Conservation (phyloP, 2,888 invertebrate species). For the Cremastobaeus sp. region DNA sequence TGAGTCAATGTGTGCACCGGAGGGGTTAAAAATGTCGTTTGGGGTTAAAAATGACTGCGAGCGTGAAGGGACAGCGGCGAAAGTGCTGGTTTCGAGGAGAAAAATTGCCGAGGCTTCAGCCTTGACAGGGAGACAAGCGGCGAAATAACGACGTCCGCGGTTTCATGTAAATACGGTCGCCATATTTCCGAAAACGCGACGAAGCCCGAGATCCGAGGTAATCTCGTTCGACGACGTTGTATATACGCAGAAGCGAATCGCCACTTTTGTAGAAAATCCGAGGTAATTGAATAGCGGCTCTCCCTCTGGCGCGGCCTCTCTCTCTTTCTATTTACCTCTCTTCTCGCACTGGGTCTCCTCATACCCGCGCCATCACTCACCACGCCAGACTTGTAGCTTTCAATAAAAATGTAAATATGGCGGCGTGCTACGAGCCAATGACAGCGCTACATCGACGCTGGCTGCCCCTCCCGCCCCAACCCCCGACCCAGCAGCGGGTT, state of each 20-base stretch:
- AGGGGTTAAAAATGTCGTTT: no score
- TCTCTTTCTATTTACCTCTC: constrained; percentile 62
- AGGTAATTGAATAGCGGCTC: constrained; percentile 76
- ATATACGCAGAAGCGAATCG: constrained; percentile 72
- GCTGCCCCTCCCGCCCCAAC: constrained; percentile 36
- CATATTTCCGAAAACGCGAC: constrained; percentile 70
- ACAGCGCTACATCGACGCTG: constrained; percentile 76
- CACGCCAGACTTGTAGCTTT: constrained; percentile 76
- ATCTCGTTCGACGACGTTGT: constrained; percentile 72
- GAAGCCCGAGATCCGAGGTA: constrained; percentile 67
- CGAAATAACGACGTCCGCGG: constrained; percentile 1
- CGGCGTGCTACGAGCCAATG: constrained; percentile 78
- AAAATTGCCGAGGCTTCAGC: no score
- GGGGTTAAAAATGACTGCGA: no score
- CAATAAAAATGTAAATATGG: constrained; percentile 79
- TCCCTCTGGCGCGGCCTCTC: constrained; percentile 56
- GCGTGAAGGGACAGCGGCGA: no score
- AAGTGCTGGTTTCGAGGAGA: no score
- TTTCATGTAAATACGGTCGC: constrained; percentile 65
- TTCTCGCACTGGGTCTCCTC: constrained; percentile 63
- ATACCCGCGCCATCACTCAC: constrained; percentile 72
- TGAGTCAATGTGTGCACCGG: no score
- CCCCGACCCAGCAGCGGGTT: constrained; percentile 38
- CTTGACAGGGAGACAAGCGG: neutral
- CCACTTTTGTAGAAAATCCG: constrained; percentile 75